phyloP scores from a whole-genome alignment of 2,113 vertebrate genomes.

The Colistium nudipinnis region DNA sequence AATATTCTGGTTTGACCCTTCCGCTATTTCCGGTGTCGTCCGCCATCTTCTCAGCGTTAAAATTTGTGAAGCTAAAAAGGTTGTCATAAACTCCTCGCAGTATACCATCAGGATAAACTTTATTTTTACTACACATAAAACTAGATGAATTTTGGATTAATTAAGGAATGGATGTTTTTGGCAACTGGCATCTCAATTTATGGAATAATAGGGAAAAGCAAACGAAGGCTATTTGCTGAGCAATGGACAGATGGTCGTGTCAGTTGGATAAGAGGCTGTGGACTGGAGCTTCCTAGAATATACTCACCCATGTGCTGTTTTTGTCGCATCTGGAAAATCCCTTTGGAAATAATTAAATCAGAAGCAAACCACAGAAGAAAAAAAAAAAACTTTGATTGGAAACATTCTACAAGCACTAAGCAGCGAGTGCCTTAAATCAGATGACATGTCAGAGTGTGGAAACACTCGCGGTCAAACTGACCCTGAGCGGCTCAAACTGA shows the following conservation, averaged over 20 bases:
- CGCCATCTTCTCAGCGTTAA: too few species aligned
- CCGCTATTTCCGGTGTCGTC: too few species aligned
- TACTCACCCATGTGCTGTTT: conserved; percentile 79
- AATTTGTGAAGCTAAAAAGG: too few species aligned
- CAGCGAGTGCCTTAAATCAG: conserved; percentile 46
- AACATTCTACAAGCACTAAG: conserved; percentile 52
- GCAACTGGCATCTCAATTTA: too few species aligned
- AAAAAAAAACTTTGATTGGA: conserved; percentile 46
- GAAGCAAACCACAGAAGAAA: conserved; percentile 67
- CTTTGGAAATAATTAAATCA: conserved; percentile 72
- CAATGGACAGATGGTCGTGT: background rate
- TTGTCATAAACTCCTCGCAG: too few species aligned
- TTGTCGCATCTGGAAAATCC: conserved; percentile 66
- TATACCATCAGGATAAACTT: too few species aligned
- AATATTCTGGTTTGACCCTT: too few species aligned
- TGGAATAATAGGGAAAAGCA: too few species aligned
- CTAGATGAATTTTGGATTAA: too few species aligned
- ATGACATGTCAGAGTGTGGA: conserved; percentile 12
- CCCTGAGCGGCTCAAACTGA: conserved; percentile 29
- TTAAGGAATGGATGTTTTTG: too few species aligned
- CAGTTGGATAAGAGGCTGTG: conserved; percentile 11
- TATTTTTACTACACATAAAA: too few species aligned
- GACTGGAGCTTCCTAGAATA: conserved; percentile 63
- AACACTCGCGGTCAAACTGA: conserved; percentile 36
- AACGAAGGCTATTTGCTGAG: too few species aligned